Conservation (phyloP, 2,888 invertebrate genomes). For the Nebria salina region DNA sequence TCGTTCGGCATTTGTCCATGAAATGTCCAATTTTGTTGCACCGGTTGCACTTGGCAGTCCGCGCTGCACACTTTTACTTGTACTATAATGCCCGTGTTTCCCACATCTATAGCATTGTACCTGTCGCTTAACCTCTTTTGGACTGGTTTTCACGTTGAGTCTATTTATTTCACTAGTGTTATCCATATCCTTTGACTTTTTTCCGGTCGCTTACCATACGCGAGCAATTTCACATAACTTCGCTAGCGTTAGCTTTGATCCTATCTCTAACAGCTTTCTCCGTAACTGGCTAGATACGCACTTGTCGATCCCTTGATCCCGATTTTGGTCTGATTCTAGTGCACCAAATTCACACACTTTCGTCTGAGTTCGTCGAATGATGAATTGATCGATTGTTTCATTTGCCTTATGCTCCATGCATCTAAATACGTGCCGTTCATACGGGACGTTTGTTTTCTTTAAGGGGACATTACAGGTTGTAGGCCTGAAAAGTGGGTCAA, state of each 20-base stretch:
- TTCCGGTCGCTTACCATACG: not conserved
- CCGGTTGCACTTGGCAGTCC: not conserved
- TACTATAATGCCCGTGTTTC: not conserved
- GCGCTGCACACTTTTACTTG: conserved; percentile 3
- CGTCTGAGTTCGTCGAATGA: conserved; percentile 7
- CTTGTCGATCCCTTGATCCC: conserved; percentile 33
- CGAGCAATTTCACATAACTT: conserved; percentile 7
- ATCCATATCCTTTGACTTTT: conserved; percentile 6
- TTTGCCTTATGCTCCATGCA: not conserved
- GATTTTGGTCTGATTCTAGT: conserved; percentile 11
- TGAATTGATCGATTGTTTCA: conserved; percentile 16
- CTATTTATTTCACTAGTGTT: not conserved
- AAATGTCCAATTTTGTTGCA: not conserved
- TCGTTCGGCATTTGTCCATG: not conserved
- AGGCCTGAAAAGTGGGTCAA: no score
- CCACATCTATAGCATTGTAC: conserved; percentile 20
- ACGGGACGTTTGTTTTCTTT: no score
- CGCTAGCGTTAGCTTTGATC: not conserved
- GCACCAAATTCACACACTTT: conserved; percentile 12
- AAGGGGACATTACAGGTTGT: no score
- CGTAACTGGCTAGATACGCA: not conserved
- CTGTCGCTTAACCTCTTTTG: not conserved
- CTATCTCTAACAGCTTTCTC: conserved; percentile 21
- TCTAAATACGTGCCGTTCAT: no score
- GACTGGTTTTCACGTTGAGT: not conserved